phyloP scores from a whole-genome alignment of 2,113 vertebrate genomes.

The Cyphomyrus plagiostoma region DNA sequence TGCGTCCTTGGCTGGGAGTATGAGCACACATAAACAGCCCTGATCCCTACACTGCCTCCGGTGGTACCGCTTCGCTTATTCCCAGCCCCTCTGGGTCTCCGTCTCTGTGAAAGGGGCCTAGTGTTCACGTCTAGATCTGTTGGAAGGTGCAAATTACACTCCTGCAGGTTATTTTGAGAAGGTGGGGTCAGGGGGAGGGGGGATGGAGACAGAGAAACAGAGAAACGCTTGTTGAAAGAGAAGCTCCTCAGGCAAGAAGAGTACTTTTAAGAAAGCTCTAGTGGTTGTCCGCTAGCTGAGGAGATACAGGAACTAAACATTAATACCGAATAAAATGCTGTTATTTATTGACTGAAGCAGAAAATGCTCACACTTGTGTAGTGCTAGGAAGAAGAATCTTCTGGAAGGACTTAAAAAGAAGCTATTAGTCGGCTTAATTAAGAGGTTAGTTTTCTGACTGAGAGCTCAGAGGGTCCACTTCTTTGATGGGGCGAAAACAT shows the following conservation, averaged over 20 bases:
- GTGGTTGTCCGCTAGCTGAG: background rate
- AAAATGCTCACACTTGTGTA: background rate
- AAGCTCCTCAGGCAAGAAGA: background rate
- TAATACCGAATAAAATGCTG: background rate
- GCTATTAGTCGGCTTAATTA: background rate
- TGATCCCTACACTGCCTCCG: background rate
- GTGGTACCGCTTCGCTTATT: background rate
- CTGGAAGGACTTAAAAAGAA: background rate
- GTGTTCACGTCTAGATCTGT: background rate
- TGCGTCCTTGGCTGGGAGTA: background rate
- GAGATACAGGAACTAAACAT: background rate
- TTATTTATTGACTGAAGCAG: background rate
- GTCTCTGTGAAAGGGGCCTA: constrained; percentile 8
- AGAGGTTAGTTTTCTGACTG: background rate
- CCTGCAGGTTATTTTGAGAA: constrained; percentile 14
- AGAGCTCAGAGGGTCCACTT: background rate
- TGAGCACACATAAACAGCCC: background rate
- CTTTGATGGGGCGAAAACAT: background rate
- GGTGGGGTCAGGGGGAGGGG: background rate
- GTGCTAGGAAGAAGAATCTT: background rate
- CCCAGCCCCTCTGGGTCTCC: background rate
- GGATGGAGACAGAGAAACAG: background rate
- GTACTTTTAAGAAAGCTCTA: background rate
- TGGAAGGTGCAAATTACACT: constrained; percentile 5
- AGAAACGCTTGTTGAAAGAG: background rate